phyloP scores from a whole-genome alignment of 2,113 vertebrate genomes.

The Fulica atra region DNA sequence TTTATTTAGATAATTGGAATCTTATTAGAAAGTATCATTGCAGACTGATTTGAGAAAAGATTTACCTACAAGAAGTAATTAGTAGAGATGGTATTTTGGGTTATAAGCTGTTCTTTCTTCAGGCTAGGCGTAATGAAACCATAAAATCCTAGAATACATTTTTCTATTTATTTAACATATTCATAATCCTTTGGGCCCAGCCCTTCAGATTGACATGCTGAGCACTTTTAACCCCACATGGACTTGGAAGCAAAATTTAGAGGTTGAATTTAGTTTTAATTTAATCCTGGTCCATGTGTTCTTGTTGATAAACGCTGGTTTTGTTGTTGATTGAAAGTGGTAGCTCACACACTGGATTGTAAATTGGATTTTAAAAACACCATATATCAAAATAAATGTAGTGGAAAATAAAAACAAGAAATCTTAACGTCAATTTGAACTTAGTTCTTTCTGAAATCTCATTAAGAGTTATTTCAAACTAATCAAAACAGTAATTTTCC shows the following conservation, averaged over 20 bases:
- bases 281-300: background rate
- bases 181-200: background rate
- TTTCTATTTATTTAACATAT: background rate
- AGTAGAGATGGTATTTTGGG: background rate
- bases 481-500: background rate
- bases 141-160: background rate
- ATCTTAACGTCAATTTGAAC: background rate
- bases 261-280: background rate
- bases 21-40: background rate
- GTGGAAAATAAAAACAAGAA: background rate
- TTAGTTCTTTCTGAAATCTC: background rate
- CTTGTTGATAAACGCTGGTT: background rate
- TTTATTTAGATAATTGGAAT: slow-evolving; percentile 12
- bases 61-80: background rate
- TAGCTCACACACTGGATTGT: background rate
- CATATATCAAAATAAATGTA: background rate
- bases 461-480: background rate
- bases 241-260: background rate
- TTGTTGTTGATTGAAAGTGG: background rate
- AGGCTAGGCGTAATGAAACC: background rate
- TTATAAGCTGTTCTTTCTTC: background rate
- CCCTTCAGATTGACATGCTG: background rate
- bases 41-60: background rate
- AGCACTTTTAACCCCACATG: background rate
- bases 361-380: background rate